A percentile compares a stretch with the other conserved stretches of the same genome.
Conservation (phyloP, 2,888 invertebrate genomes). For the Globia sparganii region DNA sequence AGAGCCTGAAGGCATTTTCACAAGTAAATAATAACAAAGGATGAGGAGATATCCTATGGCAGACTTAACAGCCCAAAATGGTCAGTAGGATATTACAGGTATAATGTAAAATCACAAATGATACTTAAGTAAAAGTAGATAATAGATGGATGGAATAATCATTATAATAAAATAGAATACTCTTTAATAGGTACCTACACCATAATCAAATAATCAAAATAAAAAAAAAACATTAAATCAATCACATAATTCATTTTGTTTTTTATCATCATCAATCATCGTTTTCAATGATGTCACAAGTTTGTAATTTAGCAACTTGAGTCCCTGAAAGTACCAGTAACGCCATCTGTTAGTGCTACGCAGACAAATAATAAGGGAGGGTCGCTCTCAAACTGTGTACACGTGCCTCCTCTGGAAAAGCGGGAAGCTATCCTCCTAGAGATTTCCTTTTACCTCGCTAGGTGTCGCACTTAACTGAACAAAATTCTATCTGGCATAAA, state of each 20-base stretch:
- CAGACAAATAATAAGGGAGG: conserved; percentile 10
- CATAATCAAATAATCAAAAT: too few relatives aligned
- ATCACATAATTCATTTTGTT: too few relatives aligned
- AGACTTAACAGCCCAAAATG: background rate
- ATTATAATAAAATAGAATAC: too few relatives aligned
- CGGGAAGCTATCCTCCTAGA: conserved; percentile 3
- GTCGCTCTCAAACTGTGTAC: conserved; percentile 6
- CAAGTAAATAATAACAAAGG: background rate
- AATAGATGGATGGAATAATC: background rate
- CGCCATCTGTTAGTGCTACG: conserved; percentile 55
- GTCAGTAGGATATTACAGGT: background rate
- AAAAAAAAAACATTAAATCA: too few relatives aligned
- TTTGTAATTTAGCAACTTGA: background rate
- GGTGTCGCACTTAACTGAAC: conserved; percentile 47
- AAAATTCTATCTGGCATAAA: background rate
- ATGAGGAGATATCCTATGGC: background rate
- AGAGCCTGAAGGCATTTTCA: background rate
- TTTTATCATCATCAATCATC: too few relatives aligned
- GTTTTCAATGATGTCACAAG: background rate
- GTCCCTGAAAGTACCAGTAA: conserved; percentile 5
- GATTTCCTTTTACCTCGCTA: conserved; percentile 33
- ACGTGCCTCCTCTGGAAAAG: conserved; percentile 9
- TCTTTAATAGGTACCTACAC: too few relatives aligned
- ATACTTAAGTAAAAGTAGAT: background rate
- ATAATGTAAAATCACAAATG: background rate